A percentile compares a stretch with the other conserved stretches of the same genome.
Conservation (phyloP, 2,113 vertebrate species). For the Benitochromis conjunctus region DNA sequence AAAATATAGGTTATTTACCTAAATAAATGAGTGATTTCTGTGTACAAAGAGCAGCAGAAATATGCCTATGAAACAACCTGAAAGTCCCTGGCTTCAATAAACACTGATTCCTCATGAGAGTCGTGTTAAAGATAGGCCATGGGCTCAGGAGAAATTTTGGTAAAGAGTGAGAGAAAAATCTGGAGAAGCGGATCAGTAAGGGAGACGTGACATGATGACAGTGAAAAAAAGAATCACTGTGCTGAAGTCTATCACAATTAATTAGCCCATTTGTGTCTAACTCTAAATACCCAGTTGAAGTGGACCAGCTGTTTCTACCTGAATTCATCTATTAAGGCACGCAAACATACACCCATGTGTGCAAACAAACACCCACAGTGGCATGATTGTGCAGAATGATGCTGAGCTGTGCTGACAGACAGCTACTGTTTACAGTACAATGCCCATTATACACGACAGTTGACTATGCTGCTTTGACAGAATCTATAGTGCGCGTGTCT, state of each 20-base stretch:
- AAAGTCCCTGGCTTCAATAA: not conserved
- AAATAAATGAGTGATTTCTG: conserved; percentile 16
- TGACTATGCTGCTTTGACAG: not conserved
- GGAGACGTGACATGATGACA: not conserved
- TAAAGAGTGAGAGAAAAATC: not conserved
- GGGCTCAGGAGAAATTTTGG: not conserved
- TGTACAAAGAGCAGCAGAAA: not conserved
- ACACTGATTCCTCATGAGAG: conserved; percentile 3
- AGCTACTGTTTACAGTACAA: conserved; percentile 28
- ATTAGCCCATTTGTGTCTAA: conserved; percentile 32
- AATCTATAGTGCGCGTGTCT: not conserved
- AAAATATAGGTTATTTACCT: conserved; percentile 28
- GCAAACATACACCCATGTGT: conserved; percentile 4
- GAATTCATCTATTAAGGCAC: conserved; percentile 1
- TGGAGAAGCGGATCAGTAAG: not conserved
- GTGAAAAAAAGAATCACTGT: not conserved
- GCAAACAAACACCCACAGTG: conserved; percentile 21
- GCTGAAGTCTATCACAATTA: conserved; percentile 29
- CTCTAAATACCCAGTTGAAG: conserved; percentile 15
- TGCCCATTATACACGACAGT: not conserved
- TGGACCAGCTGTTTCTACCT: conserved; percentile 49
- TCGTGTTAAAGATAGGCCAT: not conserved
- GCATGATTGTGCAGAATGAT: not conserved
- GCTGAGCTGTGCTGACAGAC: conserved; percentile 31
- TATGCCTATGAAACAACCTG: not conserved